These are phyloP conservation scores for Melanostigma gelatinosum DNA, from an alignment of 2,113 vertebrate genomes.

Conservation along the genomic window DNA sequence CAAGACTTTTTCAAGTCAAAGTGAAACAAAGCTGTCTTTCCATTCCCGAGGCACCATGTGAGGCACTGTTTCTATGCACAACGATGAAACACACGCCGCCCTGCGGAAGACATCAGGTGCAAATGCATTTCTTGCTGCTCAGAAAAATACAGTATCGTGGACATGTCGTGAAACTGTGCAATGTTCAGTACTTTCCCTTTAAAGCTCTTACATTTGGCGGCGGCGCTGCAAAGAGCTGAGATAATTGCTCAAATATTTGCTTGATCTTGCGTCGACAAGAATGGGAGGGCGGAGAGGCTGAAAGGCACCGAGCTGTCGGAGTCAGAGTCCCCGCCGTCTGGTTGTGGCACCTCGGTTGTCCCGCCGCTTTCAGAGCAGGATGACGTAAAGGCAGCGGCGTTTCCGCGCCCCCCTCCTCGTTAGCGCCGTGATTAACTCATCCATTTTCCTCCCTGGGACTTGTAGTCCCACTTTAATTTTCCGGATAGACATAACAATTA, in stretches of 20 bases:
- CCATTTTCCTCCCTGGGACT: conserved; percentile 59
- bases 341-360: conserved; percentile 48
- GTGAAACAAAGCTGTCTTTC: conserved; percentile 30
- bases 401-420: conserved; percentile 42
- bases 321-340: conserved; percentile 38
- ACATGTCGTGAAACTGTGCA: background rate
- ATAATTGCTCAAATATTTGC: conserved; percentile 57
- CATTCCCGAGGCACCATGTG: background rate
- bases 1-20: conserved; percentile 22
- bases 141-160: background rate
- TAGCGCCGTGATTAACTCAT: conserved; percentile 70
- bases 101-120: background rate
- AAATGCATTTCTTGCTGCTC: conserved; percentile 20
- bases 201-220: background rate
- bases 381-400: conserved; percentile 58
- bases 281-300: conserved; percentile 20
- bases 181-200: conserved; percentile 7
- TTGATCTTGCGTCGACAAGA: conserved; percentile 51
- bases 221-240: conserved; percentile 20
- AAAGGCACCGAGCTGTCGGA: conserved; percentile 48
- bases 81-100: background rate
- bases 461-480: conserved; percentile 61
- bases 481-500: conserved; percentile 52
- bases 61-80: conserved; percentile 12
- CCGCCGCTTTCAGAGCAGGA: conserved; percentile 58